Percentiles rank a stretch among this genome's conserved stretches.
Evolutionary conservation across 2,888 invertebrate species (phyloP).

Genomic region (Drosophila rubida): DNA sequence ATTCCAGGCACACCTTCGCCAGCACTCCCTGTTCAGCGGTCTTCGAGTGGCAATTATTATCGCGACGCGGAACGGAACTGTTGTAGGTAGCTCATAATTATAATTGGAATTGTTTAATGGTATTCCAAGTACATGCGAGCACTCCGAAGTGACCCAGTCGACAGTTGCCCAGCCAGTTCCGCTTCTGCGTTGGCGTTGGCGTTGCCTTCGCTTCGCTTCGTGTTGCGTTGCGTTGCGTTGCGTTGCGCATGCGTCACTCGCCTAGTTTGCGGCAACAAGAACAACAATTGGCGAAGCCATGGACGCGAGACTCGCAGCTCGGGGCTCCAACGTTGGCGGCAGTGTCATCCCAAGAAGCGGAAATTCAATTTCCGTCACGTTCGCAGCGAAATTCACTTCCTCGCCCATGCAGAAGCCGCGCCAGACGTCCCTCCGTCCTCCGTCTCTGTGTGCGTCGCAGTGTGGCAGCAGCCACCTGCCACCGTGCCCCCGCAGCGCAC

Average conservation of each 20-base stretch:
- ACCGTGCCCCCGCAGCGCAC: conserved; percentile 1
- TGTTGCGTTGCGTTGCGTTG: conserved; percentile 35
- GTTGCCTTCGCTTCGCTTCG: no score
- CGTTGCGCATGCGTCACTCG: conserved; percentile 61
- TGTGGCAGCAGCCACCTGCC: not conserved
- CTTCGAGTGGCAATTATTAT: conserved; percentile 11
- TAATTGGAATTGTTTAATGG: conserved; percentile 52
- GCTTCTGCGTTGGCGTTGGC: conserved; percentile 44
- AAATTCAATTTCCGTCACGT: conserved; percentile 80
- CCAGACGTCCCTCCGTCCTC: not conserved
- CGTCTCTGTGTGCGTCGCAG: no score
- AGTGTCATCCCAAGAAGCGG: conserved; percentile 73
- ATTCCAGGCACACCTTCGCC: not conserved
- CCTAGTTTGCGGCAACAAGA: conserved; percentile 44
- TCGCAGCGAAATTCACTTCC: conserved; percentile 62
- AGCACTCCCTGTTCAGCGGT: conserved; percentile 20
- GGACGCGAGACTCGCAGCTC: conserved; percentile 21
- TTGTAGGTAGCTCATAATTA: conserved; percentile 61
- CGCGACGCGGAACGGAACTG: conserved; percentile 34
- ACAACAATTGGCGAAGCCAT: conserved; percentile 23
- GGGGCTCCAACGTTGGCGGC: conserved; percentile 51
- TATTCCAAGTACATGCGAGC: not conserved
- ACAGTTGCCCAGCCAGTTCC: conserved; percentile 52
- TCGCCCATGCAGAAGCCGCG: conserved; percentile 56
- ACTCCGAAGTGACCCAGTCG: conserved; percentile 52